Evolutionary conservation across 53 echinoderm and acorn worm genomes (phyloP).

Genomic region (Apostichopus leukothele): DNA sequence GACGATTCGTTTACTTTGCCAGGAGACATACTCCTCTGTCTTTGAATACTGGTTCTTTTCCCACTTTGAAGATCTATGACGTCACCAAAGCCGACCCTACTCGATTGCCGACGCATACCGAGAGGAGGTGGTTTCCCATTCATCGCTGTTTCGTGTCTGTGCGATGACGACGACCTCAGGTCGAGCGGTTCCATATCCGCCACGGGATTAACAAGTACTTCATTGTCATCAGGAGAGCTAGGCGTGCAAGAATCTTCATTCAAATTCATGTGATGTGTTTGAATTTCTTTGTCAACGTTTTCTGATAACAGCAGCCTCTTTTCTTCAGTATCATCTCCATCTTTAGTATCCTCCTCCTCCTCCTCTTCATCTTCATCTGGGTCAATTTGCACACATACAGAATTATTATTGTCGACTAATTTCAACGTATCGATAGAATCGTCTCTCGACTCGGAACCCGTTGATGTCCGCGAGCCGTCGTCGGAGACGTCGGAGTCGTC

Average conservation of each 20-base stretch:
- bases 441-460: conserved; percentile 33
- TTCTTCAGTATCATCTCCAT: background rate
- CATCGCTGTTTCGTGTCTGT: background rate
- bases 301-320: background rate
- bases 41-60: conserved; percentile 37
- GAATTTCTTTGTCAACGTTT: background rate
- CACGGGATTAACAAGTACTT: background rate
- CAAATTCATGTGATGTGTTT: background rate
- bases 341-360: background rate
- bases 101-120: conserved; percentile 25
- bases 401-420: conserved; percentile 19
- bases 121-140: background rate
- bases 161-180: background rate
- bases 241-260: background rate
- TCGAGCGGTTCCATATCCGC: background rate
- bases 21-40: background rate
- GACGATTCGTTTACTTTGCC: background rate
- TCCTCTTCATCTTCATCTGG: background rate
- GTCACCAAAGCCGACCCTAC: conserved; percentile 39
- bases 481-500: conserved; percentile 1
- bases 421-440: conserved; percentile 31
- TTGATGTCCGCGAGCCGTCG: background rate
- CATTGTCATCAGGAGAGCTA: background rate
- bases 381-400: conserved; percentile 3
- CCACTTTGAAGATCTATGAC: conserved; percentile 50